Percentiles rank a stretch among this genome's conserved stretches.
Conservation (phyloP, 2,113 vertebrate genomes). For the Procavia capensis region DNA sequence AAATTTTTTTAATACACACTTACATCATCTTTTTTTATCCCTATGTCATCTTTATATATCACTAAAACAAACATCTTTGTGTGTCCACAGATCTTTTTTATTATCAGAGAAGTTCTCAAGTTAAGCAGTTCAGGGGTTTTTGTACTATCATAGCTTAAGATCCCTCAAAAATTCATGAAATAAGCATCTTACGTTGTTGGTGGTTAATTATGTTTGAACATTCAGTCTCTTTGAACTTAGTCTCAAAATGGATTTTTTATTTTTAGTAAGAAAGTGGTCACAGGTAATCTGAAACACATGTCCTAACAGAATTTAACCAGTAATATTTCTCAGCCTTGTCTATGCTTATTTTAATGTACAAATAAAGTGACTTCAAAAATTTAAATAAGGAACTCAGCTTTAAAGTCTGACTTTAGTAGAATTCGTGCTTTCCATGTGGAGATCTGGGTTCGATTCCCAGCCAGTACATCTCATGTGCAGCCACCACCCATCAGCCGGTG, state of each 20-base stretch:
- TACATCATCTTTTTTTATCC: not conserved
- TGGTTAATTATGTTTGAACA: conserved; percentile 26
- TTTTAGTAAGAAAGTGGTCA: not conserved
- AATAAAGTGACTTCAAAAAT: conserved; percentile 1
- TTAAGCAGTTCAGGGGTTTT: not conserved
- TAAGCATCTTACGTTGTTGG: conserved; percentile 38
- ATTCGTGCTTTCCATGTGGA: not conserved
- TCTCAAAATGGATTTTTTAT: not conserved
- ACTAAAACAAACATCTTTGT: conserved; percentile 13
- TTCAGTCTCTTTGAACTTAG: conserved; percentile 50
- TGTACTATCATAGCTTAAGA: conserved; percentile 31
- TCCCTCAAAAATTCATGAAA: conserved; percentile 54
- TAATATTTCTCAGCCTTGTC: not conserved
- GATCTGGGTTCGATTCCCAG: not conserved
- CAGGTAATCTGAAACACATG: conserved; percentile 44
- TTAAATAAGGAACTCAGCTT: conserved; percentile 37
- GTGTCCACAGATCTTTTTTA: not conserved
- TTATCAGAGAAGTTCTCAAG: conserved; percentile 12
- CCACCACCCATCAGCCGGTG: not conserved
- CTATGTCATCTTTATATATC: not conserved
- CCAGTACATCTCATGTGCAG: not conserved
- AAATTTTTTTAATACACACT: too few relatives aligned
- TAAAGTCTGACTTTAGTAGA: not conserved
- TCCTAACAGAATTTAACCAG: conserved; percentile 17
- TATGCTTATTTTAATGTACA: conserved; percentile 33